phyloP scores from a whole-genome alignment of 2,113 vertebrate species.

The Seriola rivoliana region DNA sequence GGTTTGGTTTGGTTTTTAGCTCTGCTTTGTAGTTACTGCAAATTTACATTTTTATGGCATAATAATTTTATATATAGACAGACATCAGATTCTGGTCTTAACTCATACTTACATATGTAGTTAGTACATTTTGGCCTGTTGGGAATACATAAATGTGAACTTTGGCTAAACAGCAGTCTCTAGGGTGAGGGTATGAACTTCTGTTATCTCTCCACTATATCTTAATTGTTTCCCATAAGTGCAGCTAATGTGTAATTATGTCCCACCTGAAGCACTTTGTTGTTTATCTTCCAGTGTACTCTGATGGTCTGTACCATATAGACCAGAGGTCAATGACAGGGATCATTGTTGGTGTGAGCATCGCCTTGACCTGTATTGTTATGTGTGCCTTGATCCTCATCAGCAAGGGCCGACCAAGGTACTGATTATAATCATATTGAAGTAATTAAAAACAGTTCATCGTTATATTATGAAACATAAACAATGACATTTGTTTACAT shows the following conservation, averaged over 20 bases:
- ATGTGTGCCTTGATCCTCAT: slow-evolving; percentile 95
- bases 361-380: slow-evolving; percentile 94
- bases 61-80: too few species aligned
- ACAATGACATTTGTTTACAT: neutral
- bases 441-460: neutral
- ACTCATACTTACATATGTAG: neutral
- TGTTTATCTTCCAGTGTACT: slow-evolving; percentile 83
- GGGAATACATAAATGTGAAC: neutral
- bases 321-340: slow-evolving; percentile 95
- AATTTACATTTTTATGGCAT: neutral
- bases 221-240: neutral
- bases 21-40: neutral
- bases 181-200: neutral
- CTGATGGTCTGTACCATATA: slow-evolving; percentile 89
- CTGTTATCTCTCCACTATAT: neutral
- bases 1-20: too few species aligned
- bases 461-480: neutral
- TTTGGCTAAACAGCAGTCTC: neutral
- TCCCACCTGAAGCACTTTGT: neutral
- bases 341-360: slow-evolving; percentile 94
- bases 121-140: neutral
- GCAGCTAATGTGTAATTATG: neutral
- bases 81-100: neutral
- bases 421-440: neutral
- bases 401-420: slow-evolving; percentile 92